A percentile compares a stretch with the other conserved stretches of the same genome.
Conservation (phyloP, 2,797 vertebrate genomes). For the Merluccius polli region DNA sequence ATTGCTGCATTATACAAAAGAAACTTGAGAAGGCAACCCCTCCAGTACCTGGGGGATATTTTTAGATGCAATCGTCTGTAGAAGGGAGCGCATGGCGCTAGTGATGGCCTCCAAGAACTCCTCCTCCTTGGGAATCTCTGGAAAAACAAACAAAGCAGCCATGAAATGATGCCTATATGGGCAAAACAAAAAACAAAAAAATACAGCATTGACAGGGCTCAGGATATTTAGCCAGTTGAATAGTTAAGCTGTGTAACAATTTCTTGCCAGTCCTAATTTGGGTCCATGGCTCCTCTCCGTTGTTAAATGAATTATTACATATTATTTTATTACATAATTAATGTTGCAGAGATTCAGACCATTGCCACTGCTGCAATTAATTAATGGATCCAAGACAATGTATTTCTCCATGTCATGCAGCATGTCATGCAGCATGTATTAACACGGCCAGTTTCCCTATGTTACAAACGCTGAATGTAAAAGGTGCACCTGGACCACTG, state of each 20-base stretch:
- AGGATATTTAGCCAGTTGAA: not conserved
- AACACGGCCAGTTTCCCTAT: not conserved
- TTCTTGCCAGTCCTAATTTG: not conserved
- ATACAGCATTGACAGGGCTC: not conserved
- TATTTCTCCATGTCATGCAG: not conserved
- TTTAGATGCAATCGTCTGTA: conserved; percentile 88
- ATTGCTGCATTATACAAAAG: not conserved
- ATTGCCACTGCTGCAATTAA: not conserved
- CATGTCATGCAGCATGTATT: not conserved
- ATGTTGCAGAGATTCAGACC: not conserved
- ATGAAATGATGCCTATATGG: not conserved
- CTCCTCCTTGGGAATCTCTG: conserved; percentile 83
- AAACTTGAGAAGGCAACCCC: not conserved
- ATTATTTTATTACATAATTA: too few species aligned
- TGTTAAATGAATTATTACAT: too few species aligned
- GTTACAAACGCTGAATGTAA: not conserved
- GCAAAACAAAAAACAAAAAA: too few species aligned
- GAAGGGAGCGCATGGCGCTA: conserved; percentile 88
- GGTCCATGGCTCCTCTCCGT: not conserved
- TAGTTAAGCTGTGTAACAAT: not conserved
- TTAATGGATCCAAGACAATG: not conserved
- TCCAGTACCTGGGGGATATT: conserved; percentile 86
- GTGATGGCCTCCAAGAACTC: conserved; percentile 94
- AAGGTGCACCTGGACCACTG: conserved; percentile 69
- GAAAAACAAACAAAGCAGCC: not conserved